These are phyloP conservation scores for Tuberolachnus salignus DNA, from an alignment of 2,888 invertebrate genomes.

Conservation along the genomic window DNA sequence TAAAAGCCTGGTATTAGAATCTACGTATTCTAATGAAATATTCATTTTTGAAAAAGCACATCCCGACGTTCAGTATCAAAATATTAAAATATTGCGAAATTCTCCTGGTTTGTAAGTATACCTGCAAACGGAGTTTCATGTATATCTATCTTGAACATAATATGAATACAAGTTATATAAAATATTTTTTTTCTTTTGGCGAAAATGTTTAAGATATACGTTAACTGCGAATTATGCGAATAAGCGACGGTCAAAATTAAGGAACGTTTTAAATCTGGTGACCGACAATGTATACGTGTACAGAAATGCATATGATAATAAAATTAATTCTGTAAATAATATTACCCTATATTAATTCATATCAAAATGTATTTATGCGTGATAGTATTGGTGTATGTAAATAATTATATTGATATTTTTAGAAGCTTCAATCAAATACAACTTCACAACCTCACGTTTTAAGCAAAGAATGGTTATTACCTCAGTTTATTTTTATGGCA, in stretches of 20 bases:
- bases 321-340: constrained; percentile 1
- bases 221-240: constrained; percentile 14
- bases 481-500: constrained; percentile 81
- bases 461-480: constrained; percentile 73
- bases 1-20: constrained; percentile 14
- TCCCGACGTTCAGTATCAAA: background rate
- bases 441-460: background rate
- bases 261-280: constrained; percentile 3
- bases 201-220: constrained; percentile 25
- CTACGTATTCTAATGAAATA: background rate
- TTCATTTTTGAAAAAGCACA: background rate
- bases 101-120: constrained; percentile 18
- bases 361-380: background rate
- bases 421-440: constrained; percentile 10
- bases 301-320: background rate
- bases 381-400: too few relatives aligned
- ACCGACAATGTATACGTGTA: constrained; percentile 1
- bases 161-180: too few relatives aligned
- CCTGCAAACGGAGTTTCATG: background rate
- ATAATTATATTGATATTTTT: background rate
- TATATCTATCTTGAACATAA: too few relatives aligned
- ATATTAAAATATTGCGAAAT: background rate
- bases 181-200: background rate
- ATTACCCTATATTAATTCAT: background rate
- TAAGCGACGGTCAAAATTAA: background rate